Evolutionary conservation across 2,797 vertebrate species (phyloP).

Genomic region (Ispidina lecontei): DNA sequence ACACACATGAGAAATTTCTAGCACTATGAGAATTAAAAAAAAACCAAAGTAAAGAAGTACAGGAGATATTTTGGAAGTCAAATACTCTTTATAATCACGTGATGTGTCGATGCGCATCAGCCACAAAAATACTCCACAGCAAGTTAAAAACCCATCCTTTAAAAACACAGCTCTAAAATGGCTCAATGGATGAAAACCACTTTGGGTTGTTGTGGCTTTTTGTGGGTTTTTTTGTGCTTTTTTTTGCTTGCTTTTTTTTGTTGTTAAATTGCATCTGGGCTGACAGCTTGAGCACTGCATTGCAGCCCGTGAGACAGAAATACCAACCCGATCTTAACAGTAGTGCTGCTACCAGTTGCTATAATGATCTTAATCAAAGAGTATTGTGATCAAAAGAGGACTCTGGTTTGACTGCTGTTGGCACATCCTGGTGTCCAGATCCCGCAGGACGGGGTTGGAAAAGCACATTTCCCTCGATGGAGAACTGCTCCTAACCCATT

Average conservation of each 20-base stretch:
- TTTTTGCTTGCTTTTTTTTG: not conserved
- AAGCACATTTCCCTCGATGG: not conserved
- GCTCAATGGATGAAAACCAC: not conserved
- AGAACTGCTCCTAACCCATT: not conserved
- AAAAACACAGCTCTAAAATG: slow-evolving; percentile 16
- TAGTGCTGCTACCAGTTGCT: slow-evolving; percentile 56
- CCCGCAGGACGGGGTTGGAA: not conserved
- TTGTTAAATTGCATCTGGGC: slow-evolving; percentile 41
- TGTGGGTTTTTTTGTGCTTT: not conserved
- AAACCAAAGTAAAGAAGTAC: not conserved
- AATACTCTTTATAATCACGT: not conserved
- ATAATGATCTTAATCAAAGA: slow-evolving; percentile 66
- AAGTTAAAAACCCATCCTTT: not conserved
- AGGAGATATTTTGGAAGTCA: not conserved
- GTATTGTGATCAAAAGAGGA: slow-evolving; percentile 59
- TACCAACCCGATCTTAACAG: slow-evolving; percentile 48
- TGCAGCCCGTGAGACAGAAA: slow-evolving; percentile 54
- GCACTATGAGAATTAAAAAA: not conserved
- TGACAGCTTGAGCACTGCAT: slow-evolving; percentile 55
- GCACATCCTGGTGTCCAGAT: not conserved
- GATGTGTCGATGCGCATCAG: fast-evolving
- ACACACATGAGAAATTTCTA: not conserved
- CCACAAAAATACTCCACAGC: not conserved
- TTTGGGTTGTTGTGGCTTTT: not conserved
- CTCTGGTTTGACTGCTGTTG: slow-evolving; percentile 10